Conservation (phyloP, 2,888 invertebrate species). For the Cosmopolites sordidus region DNA sequence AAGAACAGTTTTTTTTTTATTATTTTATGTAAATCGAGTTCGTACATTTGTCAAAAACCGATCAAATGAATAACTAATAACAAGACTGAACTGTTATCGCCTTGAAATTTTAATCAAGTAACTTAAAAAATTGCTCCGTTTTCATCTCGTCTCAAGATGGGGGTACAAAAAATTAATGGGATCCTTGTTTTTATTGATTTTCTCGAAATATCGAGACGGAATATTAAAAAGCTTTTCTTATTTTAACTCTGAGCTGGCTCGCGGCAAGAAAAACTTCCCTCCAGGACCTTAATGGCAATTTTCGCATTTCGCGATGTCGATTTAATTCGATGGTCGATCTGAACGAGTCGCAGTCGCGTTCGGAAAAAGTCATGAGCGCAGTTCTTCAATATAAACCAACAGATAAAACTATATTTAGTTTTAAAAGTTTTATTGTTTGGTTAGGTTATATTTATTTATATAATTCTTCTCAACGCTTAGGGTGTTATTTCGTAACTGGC, state of each 20-base stretch:
- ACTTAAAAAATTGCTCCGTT: constrained; percentile 19
- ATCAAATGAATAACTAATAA: constrained; percentile 19
- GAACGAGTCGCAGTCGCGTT: not conserved
- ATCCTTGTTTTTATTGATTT: constrained; percentile 45
- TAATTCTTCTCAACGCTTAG: too few relatives aligned
- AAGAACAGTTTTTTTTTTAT: too few relatives aligned
- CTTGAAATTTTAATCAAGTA: constrained; percentile 15
- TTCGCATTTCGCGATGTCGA: not conserved
- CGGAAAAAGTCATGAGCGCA: too few relatives aligned
- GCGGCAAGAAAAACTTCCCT: constrained; percentile 21
- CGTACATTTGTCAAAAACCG: not conserved
- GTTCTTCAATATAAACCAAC: too few relatives aligned
- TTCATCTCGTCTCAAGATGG: constrained; percentile 12
- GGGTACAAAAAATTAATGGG: constrained; percentile 42
- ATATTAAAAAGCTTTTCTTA: constrained; percentile 45
- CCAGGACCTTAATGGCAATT: constrained; percentile 12
- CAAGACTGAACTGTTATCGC: constrained; percentile 6
- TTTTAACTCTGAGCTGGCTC: constrained; percentile 31
- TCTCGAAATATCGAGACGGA: constrained; percentile 42
- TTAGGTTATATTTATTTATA: too few relatives aligned
- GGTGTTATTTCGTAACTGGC: too few relatives aligned
- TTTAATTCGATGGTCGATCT: not conserved
- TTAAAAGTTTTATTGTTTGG: too few relatives aligned
- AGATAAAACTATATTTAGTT: too few relatives aligned
- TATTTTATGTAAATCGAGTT: too few relatives aligned